Base-by-base conservation (phyloP, 2,113 vertebrate species). In the Bubo blakistoni region DNA sequence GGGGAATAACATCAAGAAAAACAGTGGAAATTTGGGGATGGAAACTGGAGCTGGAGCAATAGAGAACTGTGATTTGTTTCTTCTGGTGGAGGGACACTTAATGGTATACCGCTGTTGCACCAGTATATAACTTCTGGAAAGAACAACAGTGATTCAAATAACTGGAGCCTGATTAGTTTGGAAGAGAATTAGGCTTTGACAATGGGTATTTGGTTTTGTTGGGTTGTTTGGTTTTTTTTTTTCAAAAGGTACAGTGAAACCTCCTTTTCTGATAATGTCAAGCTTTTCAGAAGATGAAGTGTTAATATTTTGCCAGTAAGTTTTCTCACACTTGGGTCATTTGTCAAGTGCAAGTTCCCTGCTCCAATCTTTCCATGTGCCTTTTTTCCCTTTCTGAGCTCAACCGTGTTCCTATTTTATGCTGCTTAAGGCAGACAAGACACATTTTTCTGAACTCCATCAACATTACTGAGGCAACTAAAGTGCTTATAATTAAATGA, bases 401-500 rank as follows among this genome's bases (percentile, higher is more conserved):
- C 49, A 80, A 90, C 29, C 14, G 1, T 73, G 44, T 92, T 90
- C 54, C 51, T n/a, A 78, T 92, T 76, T 92, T 62, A 66, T 61
- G 38, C 72, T 88, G 82, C 59, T 67, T 81, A 38, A 88, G 80
- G 91, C 80, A 95, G 55, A 83, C n/a, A 77, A 90, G 81, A 77
- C 42, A 82, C 76, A 65, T 95, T 91, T 83, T 93, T 90, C 59
- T 80, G 59, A 57, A 67, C 42, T 93, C 67, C 67, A 70, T 88
- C 76, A 94, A 30, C 58, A 69, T 82, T 80, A 86, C 34, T 65
- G 49, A 72, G 54, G 40, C 73, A 94, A 52, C 79, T 58, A 71
- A 87, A 79, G 30, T 77, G 71, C 57, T 95, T 49, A 77, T 82
- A 69, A 92, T 90, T 90, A 90, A 96, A 86, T 86, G 13, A 95